Evolutionary conservation across 2,113 vertebrate species (phyloP).

Genomic region (Lampris incognitus): DNA sequence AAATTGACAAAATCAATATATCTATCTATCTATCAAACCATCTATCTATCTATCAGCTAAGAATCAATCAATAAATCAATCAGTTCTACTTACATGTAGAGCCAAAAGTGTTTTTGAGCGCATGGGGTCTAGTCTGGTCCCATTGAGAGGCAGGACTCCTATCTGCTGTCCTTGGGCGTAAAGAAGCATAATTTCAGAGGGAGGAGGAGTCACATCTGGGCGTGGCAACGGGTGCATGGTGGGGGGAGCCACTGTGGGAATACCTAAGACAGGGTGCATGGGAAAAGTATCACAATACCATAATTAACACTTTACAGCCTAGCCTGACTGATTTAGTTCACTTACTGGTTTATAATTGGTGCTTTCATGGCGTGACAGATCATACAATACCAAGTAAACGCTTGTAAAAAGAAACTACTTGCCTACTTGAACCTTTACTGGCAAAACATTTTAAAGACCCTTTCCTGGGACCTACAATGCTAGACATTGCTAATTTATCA

Average conservation of each 20-base stretch:
- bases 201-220: conserved; percentile 85
- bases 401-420: too few species aligned
- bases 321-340: too few species aligned
- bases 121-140: conserved; percentile 85
- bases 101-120: conserved; percentile 88
- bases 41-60: not conserved
- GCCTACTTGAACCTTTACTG: too few species aligned
- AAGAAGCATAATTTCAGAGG: conserved; percentile 87
- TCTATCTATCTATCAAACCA: not conserved
- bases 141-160: conserved; percentile 90
- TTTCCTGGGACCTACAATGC: too few species aligned
- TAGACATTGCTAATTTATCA: too few species aligned
- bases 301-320: too few species aligned
- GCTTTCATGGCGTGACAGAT: too few species aligned
- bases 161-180: conserved; percentile 98
- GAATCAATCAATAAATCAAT: not conserved
- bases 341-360: too few species aligned
- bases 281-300: not conserved
- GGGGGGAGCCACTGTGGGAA: conserved; percentile 88
- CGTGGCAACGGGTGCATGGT: conserved; percentile 81
- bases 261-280: conserved; percentile 78
- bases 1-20: too few species aligned
- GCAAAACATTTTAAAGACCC: too few species aligned
- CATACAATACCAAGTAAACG: too few species aligned
- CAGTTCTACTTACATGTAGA: conserved; percentile 86